Conservation (phyloP, 2,888 invertebrate genomes). For the Tenthredo scrophulariae region DNA sequence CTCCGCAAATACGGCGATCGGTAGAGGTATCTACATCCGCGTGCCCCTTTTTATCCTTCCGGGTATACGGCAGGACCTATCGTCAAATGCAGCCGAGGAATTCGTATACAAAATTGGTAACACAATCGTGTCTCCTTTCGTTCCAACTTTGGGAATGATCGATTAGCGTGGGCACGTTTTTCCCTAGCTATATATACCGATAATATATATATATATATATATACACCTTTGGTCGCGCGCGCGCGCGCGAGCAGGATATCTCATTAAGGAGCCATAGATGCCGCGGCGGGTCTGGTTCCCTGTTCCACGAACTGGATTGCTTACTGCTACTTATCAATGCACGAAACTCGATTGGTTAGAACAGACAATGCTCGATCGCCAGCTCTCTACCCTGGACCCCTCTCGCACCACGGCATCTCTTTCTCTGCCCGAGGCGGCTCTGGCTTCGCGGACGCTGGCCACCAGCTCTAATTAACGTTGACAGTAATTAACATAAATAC, state of each 20-base stretch:
- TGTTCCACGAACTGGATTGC: conserved; percentile 65
- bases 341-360: conserved; percentile 67
- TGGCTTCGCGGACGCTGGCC: conserved; percentile 55
- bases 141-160: conserved; percentile 36
- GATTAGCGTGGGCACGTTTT: conserved; percentile 28
- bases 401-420: conserved; percentile 9
- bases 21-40: neutral
- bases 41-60: neutral
- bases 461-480: conserved; percentile 75
- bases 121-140: conserved; percentile 1
- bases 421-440: conserved; percentile 49
- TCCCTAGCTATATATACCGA: neutral
- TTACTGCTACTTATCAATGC: conserved; percentile 71
- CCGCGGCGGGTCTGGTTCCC: conserved; percentile 54
- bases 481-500: conserved; percentile 78
- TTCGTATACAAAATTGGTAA: neutral
- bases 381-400: conserved; percentile 53
- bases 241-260: conserved; percentile 60
- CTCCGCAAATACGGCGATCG: neutral
- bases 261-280: conserved; percentile 68
- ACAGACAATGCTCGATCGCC: conserved; percentile 64
- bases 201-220: neutral
- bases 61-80: neutral
- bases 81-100: neutral
- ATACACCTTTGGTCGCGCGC: neutral